Evolutionary conservation across 2,797 vertebrate genomes (phyloP).

Genomic region (Halcyon badia): DNA sequence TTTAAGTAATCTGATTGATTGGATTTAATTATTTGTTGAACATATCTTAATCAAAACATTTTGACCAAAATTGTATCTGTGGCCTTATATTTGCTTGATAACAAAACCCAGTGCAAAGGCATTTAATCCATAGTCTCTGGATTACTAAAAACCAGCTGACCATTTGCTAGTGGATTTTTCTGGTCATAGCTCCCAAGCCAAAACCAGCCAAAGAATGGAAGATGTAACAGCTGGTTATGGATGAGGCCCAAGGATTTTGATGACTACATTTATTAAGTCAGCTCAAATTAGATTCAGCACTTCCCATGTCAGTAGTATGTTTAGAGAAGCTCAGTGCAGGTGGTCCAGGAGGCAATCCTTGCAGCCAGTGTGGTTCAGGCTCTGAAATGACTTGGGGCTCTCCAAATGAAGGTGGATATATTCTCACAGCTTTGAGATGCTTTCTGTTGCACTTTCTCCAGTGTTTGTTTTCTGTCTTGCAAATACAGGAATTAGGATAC

Average conservation of each 20-base stretch:
- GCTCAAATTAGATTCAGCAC: background rate
- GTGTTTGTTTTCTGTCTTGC: constrained; percentile 36
- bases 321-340: background rate
- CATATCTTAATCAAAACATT: background rate
- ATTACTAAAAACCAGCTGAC: background rate
- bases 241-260: background rate
- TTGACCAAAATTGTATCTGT: background rate
- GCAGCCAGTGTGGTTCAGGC: background rate
- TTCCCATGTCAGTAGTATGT: background rate
- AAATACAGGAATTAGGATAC: constrained; percentile 47
- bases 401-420: background rate
- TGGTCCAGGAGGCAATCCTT: background rate
- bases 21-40: background rate
- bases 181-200: background rate
- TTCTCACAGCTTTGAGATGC: background rate
- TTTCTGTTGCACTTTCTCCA: background rate
- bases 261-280: background rate
- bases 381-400: constrained; percentile 42
- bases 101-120: background rate
- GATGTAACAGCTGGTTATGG: background rate
- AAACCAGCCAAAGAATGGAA: background rate
- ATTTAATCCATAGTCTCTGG: background rate
- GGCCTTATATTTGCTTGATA: background rate
- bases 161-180: background rate
- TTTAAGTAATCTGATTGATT: background rate